phyloP scores from a whole-genome alignment of 2,113 vertebrate species.

The Pelobates fuscus region DNA sequence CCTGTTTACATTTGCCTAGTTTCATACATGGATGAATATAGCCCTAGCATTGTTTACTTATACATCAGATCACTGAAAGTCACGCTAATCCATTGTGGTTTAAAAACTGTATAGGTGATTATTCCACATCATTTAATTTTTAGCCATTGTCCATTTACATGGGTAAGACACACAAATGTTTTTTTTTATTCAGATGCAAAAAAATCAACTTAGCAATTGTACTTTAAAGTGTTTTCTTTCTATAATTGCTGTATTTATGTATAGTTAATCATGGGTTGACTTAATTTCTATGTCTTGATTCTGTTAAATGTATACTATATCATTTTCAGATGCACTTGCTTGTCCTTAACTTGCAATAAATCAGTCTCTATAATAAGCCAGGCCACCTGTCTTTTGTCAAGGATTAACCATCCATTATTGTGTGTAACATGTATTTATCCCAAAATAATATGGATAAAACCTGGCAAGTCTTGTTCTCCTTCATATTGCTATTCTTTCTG shows the following conservation, averaged over 20 bases:
- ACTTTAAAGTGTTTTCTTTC: slow-evolving; percentile 16
- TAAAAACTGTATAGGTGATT: slow-evolving; percentile 31
- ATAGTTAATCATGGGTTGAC: slow-evolving; percentile 47
- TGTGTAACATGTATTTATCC: slow-evolving; percentile 48
- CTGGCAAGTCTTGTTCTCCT: slow-evolving; percentile 37
- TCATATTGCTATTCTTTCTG: slow-evolving; percentile 33
- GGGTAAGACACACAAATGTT: slow-evolving; percentile 20
- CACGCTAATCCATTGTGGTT: not conserved
- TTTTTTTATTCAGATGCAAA: slow-evolving; percentile 36
- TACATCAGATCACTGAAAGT: slow-evolving; percentile 14
- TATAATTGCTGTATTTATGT: slow-evolving; percentile 45
- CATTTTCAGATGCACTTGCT: slow-evolving; percentile 51
- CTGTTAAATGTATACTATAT: slow-evolving; percentile 47
- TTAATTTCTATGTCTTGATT: slow-evolving; percentile 46
- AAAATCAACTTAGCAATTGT: slow-evolving; percentile 32
- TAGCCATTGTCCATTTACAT: slow-evolving; percentile 31
- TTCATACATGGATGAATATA: slow-evolving; percentile 6
- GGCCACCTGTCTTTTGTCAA: slow-evolving; percentile 50
- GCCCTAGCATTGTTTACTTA: slow-evolving; percentile 7
- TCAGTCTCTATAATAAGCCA: slow-evolving; percentile 35
- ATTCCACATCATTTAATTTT: slow-evolving; percentile 43
- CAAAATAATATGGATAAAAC: slow-evolving; percentile 50
- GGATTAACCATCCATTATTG: slow-evolving; percentile 48
- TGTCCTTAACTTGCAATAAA: slow-evolving; percentile 47
- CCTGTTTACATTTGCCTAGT: too few relatives aligned